Evolutionary conservation across 2,113 vertebrate species (phyloP).

Genomic region (Mohoua ochrocephala): DNA sequence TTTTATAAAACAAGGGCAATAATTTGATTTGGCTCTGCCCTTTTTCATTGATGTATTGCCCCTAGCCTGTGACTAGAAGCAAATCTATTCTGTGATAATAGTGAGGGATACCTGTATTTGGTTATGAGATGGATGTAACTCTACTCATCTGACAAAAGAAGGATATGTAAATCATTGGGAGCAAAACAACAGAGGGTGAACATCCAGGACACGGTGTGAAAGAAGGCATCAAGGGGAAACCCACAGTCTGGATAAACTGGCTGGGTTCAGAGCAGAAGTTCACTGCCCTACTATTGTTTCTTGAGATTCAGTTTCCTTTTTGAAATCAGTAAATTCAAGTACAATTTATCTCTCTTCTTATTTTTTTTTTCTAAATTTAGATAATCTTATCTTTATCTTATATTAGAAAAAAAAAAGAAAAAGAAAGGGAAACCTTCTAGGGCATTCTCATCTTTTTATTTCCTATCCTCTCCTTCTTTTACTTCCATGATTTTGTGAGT

Average conservation of each 20-base stretch:
- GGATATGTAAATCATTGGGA: neutral
- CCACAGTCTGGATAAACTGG: neutral
- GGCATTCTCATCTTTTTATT: fast-evolving
- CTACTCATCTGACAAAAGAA: neutral
- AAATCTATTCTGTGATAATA: neutral
- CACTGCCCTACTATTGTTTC: neutral
- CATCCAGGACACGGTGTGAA: neutral
- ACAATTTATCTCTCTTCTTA: fast-evolving
- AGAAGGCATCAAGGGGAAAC: neutral
- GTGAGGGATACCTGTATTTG: neutral
- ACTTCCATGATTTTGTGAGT: neutral
- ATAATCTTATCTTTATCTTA: neutral
- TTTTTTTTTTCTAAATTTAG: neutral
- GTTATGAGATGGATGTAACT: neutral
- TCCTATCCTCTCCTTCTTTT: neutral
- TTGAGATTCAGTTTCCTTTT: neutral
- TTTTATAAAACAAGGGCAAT: neutral
- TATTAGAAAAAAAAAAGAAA: no score
- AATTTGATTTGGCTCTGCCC: neutral
- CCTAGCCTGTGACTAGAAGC: neutral
- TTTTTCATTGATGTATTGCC: neutral
- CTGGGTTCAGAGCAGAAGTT: neutral
- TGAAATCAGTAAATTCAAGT: neutral
- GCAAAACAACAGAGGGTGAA: neutral
- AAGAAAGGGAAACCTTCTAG: fast-evolving